A percentile compares a stretch with the other conserved stretches of the same genome.
phyloP scores from a whole-genome alignment of 2,797 vertebrate species.

The Threskiornis aethiopicus region DNA sequence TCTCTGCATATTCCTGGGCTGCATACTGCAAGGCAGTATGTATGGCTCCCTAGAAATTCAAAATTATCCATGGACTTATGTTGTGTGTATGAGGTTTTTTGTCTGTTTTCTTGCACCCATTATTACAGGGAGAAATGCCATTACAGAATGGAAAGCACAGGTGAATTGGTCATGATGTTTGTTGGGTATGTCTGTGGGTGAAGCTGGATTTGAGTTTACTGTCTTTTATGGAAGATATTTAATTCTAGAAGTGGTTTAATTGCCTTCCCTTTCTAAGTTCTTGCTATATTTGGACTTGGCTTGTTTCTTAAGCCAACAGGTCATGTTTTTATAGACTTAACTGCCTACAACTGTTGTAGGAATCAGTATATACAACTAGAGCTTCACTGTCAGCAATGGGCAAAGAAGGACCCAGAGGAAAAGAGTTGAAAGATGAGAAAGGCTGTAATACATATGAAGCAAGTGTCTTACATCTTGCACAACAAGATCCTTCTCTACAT shows the following conservation, averaged over 20 bases:
- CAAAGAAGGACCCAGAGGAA: not conserved
- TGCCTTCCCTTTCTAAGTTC: not conserved
- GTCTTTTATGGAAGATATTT: not conserved
- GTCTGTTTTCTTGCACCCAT: not conserved
- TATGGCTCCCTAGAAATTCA: not conserved
- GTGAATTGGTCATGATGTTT: not conserved
- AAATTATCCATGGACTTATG: not conserved
- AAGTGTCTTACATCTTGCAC: not conserved
- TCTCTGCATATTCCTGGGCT: not conserved
- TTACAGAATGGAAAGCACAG: not conserved
- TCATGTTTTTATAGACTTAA: not conserved
- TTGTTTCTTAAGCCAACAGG: not conserved
- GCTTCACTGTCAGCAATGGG: not conserved
- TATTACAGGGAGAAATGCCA: not conserved
- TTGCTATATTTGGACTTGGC: not conserved
- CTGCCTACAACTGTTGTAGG: not conserved
- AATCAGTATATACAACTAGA: not conserved
- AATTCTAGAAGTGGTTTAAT: not conserved
- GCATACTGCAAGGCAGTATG: not conserved
- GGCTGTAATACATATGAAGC: not conserved
- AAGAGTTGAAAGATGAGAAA: not conserved
- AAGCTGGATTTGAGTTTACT: not conserved
- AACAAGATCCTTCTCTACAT: not conserved
- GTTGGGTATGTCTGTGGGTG: too few species aligned
- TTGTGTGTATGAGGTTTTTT: not conserved